Conservation (phyloP, 1,140 invertebrate species). For the Meloidogyne exigua region DNA sequence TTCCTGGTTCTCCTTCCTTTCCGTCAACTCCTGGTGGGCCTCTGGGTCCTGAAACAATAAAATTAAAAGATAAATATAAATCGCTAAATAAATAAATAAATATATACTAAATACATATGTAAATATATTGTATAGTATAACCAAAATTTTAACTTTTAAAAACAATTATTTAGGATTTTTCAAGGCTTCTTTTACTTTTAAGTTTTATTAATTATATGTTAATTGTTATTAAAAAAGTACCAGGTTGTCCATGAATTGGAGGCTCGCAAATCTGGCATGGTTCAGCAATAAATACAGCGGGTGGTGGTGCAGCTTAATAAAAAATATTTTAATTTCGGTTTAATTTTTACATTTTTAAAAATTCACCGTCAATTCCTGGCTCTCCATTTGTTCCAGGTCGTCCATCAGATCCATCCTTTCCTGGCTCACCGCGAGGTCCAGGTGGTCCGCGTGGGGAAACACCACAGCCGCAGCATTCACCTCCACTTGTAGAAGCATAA, state of each 20-base stretch:
- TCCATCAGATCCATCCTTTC: conserved; percentile 25
- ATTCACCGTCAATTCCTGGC: background rate
- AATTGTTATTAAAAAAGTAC: too few relatives aligned
- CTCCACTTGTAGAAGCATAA: conserved; percentile 1
- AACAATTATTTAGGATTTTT: too few relatives aligned
- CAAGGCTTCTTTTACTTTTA: too few relatives aligned
- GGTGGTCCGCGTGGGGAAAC: conserved; percentile 35
- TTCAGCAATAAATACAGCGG: background rate
- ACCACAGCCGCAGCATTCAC: conserved; percentile 38
- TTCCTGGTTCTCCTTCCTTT: conserved; percentile 1
- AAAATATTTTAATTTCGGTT: background rate
- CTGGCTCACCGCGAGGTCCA: conserved; percentile 33
- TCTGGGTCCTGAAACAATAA: background rate
- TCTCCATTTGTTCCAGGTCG: conserved; percentile 8
- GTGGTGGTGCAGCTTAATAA: background rate
- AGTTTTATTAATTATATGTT: too few relatives aligned
- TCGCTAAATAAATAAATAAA: too few relatives aligned
- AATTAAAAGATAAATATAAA: too few relatives aligned
- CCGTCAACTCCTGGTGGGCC: background rate
- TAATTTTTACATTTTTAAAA: background rate
- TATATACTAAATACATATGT: too few relatives aligned
- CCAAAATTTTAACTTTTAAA: too few relatives aligned
- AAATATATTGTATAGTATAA: too few relatives aligned
- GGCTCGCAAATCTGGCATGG: background rate
- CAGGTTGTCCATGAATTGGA: background rate